Evolutionary conservation across 2,797 vertebrate genomes (phyloP).

Genomic region (Falco rusticolus): DNA sequence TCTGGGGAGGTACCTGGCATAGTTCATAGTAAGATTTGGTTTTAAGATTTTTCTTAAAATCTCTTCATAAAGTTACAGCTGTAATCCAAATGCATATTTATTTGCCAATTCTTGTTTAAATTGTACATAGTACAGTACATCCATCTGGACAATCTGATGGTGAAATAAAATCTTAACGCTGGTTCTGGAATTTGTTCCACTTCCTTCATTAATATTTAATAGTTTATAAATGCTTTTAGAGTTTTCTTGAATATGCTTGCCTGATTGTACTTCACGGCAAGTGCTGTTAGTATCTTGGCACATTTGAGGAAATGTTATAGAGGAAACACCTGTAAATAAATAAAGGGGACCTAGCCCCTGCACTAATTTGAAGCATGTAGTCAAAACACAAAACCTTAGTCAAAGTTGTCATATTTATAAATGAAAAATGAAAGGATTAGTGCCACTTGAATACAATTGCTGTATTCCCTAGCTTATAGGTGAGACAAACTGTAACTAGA

Average conservation of each 20-base stretch:
- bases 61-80: not conserved
- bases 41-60: not conserved
- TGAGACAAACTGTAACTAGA: slow-evolving; percentile 1
- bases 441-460: not conserved
- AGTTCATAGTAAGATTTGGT: not conserved
- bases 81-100: not conserved
- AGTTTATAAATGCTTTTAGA: not conserved
- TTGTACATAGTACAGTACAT: fast-evolving
- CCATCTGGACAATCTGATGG: not conserved
- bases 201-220: not conserved
- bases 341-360: not conserved
- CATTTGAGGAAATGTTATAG: not conserved
- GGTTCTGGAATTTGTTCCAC: not conserved
- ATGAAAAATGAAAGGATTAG: not conserved
- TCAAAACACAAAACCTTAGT: not conserved
- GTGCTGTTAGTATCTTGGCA: not conserved
- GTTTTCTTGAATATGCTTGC: not conserved
- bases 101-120: not conserved
- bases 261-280: not conserved
- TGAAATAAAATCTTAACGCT: not conserved
- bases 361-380: not conserved
- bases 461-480: not conserved
- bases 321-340: not conserved
- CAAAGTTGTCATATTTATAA: not conserved
- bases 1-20: not conserved